phyloP scores from a whole-genome alignment of 2,797 vertebrate genomes.

The Erithacus rubecula region DNA sequence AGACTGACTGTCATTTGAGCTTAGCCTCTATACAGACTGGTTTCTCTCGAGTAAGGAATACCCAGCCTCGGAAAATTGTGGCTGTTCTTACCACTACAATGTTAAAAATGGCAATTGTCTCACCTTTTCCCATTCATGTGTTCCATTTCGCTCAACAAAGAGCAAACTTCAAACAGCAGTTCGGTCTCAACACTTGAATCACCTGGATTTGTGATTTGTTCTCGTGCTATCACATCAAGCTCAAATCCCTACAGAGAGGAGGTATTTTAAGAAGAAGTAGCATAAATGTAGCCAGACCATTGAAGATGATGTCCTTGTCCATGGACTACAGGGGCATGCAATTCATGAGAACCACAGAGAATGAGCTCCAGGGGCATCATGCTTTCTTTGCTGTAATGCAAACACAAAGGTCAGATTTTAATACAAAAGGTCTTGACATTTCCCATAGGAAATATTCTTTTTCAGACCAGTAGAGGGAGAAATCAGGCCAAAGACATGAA shows the following conservation, averaged over 20 bases:
- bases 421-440: not conserved
- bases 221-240: not conserved
- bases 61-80: not conserved
- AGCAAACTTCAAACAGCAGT: not conserved
- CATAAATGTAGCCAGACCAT: not conserved
- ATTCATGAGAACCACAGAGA: constrained; percentile 4
- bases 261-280: constrained; percentile 32
- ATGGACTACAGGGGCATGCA: not conserved
- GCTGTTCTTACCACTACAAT: not conserved
- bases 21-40: not conserved
- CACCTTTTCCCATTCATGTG: not conserved
- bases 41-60: not conserved
- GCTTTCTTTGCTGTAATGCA: not conserved
- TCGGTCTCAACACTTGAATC: not conserved
- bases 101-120: not conserved
- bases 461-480: constrained; percentile 30
- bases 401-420: constrained; percentile 19
- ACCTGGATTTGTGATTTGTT: constrained; percentile 14
- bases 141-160: not conserved
- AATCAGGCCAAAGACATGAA: constrained; percentile 2
- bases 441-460: not conserved
- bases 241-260: constrained; percentile 17
- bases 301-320: not conserved
- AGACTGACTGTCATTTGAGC: not conserved
- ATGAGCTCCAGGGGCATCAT: not conserved